Evolutionary conservation across 1,140 invertebrate species (phyloP), one percentile per base, ranked within the genome.

Genomic region (Diploscapter pachys): DNA sequence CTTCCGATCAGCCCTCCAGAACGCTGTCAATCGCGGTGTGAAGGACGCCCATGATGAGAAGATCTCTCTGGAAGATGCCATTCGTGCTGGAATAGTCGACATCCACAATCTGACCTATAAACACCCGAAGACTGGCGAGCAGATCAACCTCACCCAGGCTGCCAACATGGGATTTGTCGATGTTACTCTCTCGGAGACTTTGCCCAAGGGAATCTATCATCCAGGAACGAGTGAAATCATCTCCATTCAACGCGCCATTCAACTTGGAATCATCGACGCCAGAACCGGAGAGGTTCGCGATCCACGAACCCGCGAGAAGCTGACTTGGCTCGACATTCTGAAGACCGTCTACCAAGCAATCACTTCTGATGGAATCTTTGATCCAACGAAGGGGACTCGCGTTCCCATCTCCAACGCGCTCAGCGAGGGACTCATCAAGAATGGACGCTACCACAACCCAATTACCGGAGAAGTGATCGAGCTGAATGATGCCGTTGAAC

Each of bases 351-450:
- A 85, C 80, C 79, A 76, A 52, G 79, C 76, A 31, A 81, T 85
- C 54, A 85, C 83, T n/a, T 77, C 72, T 56, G 83, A 86, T 54
- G 83, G 83, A 13, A 75, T 85, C 55, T 86, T 86, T 78, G 83
- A 85, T 70, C 83, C 83, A 53, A 92, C 93, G 87, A 93, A 96
- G 83, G 93, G 93, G 2, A 89, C 93, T 65, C 89, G 89, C 73
- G 88, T 91, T 13, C 93, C 93, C 63, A 89, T 92, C 50, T 90
- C 96, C 57, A 92, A 95, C 88, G 91, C 93, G 1, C 90, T 94
- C 85, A 92, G 93, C 5, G 93, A 92, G 54, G 87, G 94, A 72
- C 90, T 95, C 59, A 95, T 94, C 89, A 89, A 91, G 78, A 92
- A 92, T 82, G 91, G 91, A 80, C 91, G 91, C 82, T 86, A 95